phyloP scores from a whole-genome alignment of 2,888 invertebrate genomes.

The Chouioia cunea region DNA sequence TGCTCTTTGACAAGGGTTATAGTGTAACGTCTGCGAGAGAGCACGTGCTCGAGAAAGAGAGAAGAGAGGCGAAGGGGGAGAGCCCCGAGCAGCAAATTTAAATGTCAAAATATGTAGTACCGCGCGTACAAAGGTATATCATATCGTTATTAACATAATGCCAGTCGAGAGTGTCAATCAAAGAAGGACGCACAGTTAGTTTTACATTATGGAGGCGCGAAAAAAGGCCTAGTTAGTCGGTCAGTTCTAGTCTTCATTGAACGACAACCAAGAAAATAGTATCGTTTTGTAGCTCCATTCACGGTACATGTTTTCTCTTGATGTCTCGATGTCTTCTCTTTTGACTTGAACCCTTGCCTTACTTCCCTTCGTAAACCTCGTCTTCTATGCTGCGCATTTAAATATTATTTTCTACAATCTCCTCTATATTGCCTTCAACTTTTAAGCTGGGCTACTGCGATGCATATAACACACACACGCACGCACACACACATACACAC shows the following conservation, averaged over 20 bases:
- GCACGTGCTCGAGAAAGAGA: conserved; percentile 7
- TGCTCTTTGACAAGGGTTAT: conserved; percentile 30
- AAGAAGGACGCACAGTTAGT: conserved; percentile 54
- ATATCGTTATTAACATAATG: conserved; percentile 66
- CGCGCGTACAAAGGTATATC: conserved; percentile 58
- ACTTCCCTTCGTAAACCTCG: not conserved
- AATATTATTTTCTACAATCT: no score
- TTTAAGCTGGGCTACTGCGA: no score
- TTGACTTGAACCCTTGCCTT: conserved; percentile 28
- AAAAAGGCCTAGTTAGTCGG: conserved; percentile 61
- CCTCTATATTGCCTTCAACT: no score
- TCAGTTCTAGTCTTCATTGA: conserved; percentile 30
- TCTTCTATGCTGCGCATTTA: not conserved
- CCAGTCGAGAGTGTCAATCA: conserved; percentile 63
- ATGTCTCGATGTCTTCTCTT: conserved; percentile 10
- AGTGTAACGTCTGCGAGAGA: not conserved
- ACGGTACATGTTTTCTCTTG: conserved; percentile 28
- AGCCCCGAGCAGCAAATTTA: conserved; percentile 43
- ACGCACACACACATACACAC: no score
- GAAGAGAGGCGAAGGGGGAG: not conserved
- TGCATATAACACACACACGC: no score
- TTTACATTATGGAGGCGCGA: conserved; percentile 32
- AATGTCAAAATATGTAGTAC: conserved; percentile 66
- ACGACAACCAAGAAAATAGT: conserved; percentile 18
- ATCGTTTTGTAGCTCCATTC: conserved; percentile 54